A percentile compares a stretch with the other conserved stretches of the same genome.
Conservation (phyloP, 2,888 invertebrate genomes). For the Scelioninae gen. 2 region DNA sequence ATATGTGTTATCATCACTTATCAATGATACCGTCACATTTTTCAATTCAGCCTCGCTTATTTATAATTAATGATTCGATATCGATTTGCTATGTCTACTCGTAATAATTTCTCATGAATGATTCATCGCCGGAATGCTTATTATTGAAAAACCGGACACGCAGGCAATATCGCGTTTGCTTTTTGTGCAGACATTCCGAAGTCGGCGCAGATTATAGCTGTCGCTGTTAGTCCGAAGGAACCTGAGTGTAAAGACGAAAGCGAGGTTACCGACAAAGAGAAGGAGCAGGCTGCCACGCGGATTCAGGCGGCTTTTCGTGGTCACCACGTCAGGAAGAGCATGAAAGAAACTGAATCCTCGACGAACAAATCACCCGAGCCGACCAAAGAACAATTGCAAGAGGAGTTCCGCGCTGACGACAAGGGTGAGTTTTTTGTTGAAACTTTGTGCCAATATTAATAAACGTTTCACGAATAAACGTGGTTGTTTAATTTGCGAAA, state of each 20-base stretch:
- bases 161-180: too few species aligned
- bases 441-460: too few species aligned
- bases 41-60: too few species aligned
- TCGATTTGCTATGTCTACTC: too few species aligned
- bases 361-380: constrained; percentile 77
- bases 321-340: constrained; percentile 85
- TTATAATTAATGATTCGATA: too few species aligned
- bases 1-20: too few species aligned
- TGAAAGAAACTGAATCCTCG: constrained; percentile 79
- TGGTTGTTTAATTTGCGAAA: too few species aligned
- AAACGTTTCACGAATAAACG: too few species aligned
- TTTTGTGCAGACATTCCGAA: constrained; percentile 53
- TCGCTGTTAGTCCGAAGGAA: constrained; percentile 60
- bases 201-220: constrained; percentile 30
- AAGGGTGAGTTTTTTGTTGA: constrained; percentile 85
- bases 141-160: too few species aligned
- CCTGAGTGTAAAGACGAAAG: constrained; percentile 66
- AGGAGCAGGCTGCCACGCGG: constrained; percentile 85
- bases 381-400: constrained; percentile 83
- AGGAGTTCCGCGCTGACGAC: constrained; percentile 88
- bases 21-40: too few species aligned
- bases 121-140: too few species aligned
- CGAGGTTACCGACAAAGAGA: constrained; percentile 73
- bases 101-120: too few species aligned
- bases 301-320: constrained; percentile 93